Evolutionary conservation across 2,888 invertebrate genomes (phyloP), one percentile per base, ranked within the genome.

Genomic region (Drosophila ochracea): DNA sequence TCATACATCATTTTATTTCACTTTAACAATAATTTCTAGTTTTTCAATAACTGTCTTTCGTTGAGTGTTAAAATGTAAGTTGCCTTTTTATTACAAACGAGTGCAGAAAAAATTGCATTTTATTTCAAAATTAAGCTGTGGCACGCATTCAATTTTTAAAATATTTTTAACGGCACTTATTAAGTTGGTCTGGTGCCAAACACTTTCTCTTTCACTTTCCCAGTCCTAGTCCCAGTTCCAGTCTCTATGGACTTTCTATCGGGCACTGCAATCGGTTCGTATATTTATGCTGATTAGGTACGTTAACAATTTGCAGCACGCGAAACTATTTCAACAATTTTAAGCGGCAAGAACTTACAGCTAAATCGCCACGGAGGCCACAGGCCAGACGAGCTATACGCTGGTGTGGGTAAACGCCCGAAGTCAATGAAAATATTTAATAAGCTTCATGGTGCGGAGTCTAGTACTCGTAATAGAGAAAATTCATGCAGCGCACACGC

Each of bases 221-320:
- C 5, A 35, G 16, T 35, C 25, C 21, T 25, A 39, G 39, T 3
- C 28, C 5, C 55, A 5, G 28, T n/a, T n/a, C 11, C 25, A 19
- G 43, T 6, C n/a, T 7, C 7, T 6, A 11, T 55, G 25, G 35
- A 47, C 35, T 33, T 58, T 55, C 57, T 67, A 67, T 64, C 49
- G 50, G 53, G 35, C 43, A 31, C 64, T 62, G 50, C 64, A 61
- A 80, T 77, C 68, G 70, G 49, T 39, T 62, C 68, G 82, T 78
- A 82, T 85, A 86, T 82, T 88, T 89, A 85, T 85, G 85, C 84
- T 85, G 85, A 85, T 85, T 85, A 85, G 84, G 73, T 71, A 78
- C 59, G 82, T 82, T 85, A 85, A 89, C 86, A 85, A 85, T 85
- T 89, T 85, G 58, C 78, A 71, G 74, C 85, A 88, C 85, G 85